Percentiles rank a stretch among this genome's conserved stretches.
Evolutionary conservation across 2,797 vertebrate genomes (phyloP).

Genomic region (Crocodylus rhombifer): DNA sequence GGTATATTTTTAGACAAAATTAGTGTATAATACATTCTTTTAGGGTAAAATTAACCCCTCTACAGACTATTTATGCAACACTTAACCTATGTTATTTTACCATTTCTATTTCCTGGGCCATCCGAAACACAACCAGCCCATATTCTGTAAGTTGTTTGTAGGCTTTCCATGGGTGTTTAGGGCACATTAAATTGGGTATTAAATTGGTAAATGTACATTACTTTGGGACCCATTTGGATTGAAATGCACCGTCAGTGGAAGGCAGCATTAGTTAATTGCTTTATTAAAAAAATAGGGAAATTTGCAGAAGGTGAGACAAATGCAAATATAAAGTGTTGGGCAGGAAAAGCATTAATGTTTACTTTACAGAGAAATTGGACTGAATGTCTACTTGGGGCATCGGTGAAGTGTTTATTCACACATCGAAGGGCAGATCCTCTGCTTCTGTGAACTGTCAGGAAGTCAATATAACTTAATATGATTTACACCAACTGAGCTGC

Average conservation of each 20-base stretch:
- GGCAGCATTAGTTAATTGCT: rapidly evolving
- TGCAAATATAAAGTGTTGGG: constrained; percentile 7
- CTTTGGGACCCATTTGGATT: neutral
- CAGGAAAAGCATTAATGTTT: no score
- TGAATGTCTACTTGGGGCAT: constrained; percentile 11
- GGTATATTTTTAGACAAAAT: neutral
- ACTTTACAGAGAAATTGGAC: no score
- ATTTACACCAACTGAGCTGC: constrained; percentile 15
- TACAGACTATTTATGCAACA: neutral
- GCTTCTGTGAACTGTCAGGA: neutral
- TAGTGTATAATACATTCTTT: neutral
- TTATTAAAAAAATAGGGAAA: neutral
- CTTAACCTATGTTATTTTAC: neutral
- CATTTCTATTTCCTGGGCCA: no score
- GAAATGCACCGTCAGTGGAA: neutral
- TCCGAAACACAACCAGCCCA: no score
- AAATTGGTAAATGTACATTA: neutral
- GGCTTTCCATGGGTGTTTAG: neutral
- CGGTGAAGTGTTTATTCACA: neutral
- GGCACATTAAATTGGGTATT: neutral
- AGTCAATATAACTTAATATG: neutral
- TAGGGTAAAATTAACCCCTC: neutral
- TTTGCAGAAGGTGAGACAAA: constrained; percentile 54
- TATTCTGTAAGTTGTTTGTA: neutral
- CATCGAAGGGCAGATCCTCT: neutral